Evolutionary conservation across 2,113 vertebrate genomes (phyloP), one percentile per base, ranked within the genome.

Genomic region (Zootoca vivipara): DNA sequence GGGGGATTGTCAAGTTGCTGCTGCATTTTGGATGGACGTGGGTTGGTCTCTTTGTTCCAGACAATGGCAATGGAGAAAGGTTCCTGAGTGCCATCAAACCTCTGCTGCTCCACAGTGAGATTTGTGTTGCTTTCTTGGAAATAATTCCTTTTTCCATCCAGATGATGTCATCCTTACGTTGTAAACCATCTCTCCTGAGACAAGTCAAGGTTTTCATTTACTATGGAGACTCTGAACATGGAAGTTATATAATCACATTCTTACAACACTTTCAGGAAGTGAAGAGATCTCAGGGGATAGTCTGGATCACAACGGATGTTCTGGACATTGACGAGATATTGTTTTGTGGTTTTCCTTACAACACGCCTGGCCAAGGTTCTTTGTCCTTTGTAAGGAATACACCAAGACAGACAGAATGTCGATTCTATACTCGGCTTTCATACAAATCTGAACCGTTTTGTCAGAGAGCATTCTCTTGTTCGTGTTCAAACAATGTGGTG

Each of bases 21-120:
- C 33, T 91, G 9, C 24, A 90, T 62, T 91, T 92, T 58, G 38
- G 42, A 20, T 93, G 89, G 92, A 87, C 30, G 0, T 90, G 78
- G 81, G 67, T 92, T 28, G 86, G 72, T 0, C 26, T 72, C 12
- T 77, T 46, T 24, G 72, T 33, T 64, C 83, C 72, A 40, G 5
- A 20, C 26, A 35, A 8, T 22, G 83, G 77, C 33, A 79, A 42
- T 42, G 79, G 87, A 12, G 81, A 89, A 35, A 82, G 67, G 6
- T 86, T 86, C 6, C 18, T 84, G 1, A 24, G 10, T 40, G 33
- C 77, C 0, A 33, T 91, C 38, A n/a, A 30, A 46, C 70, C 33
- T 58, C 58, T 88, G 65, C 35, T 89, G 30, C 30, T 15, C 1
- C 40, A 28, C 8, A 86, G 5, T 16, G 30, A 58, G 1, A 77